Percentiles rank a stretch among this genome's conserved stretches.
Conservation (phyloP, 2,797 vertebrate species). For the Xyrichtys novacula region DNA sequence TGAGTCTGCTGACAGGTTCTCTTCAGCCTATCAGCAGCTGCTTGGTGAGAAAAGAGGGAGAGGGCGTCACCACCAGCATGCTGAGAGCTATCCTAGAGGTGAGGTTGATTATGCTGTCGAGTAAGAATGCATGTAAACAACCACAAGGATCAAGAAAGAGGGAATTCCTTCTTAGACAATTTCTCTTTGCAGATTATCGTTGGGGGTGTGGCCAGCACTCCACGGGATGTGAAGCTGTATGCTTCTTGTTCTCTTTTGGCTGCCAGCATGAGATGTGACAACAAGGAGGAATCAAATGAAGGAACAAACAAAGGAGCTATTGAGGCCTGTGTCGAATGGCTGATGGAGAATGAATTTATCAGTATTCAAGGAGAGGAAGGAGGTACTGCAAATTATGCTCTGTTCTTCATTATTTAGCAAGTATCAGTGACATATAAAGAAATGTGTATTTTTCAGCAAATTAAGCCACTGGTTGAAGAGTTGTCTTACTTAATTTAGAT, state of each 20-base stretch:
- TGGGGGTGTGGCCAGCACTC: slow-evolving; percentile 91
- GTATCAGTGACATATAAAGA: background rate
- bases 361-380: slow-evolving; percentile 83
- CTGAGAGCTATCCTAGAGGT: slow-evolving; percentile 97
- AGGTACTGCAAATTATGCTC: slow-evolving; percentile 31
- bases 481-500: background rate
- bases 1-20: slow-evolving; percentile 88
- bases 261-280: slow-evolving; percentile 81
- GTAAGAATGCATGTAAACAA: background rate
- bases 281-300: slow-evolving; percentile 57
- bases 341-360: slow-evolving; percentile 97
- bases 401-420: background rate
- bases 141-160: background rate
- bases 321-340: slow-evolving; percentile 92
- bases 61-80: slow-evolving; percentile 93
- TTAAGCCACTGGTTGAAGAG: background rate
- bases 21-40: slow-evolving; percentile 94
- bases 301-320: slow-evolving; percentile 82
- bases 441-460: background rate
- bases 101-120: background rate
- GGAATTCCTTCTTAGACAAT: background rate
- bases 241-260: slow-evolving; percentile 94
- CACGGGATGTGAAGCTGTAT: slow-evolving; percentile 90
- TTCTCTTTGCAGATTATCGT: slow-evolving; percentile 89
- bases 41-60: slow-evolving; percentile 89